phyloP scores from a whole-genome alignment of 2,888 invertebrate genomes.

The Idaea aversata region DNA sequence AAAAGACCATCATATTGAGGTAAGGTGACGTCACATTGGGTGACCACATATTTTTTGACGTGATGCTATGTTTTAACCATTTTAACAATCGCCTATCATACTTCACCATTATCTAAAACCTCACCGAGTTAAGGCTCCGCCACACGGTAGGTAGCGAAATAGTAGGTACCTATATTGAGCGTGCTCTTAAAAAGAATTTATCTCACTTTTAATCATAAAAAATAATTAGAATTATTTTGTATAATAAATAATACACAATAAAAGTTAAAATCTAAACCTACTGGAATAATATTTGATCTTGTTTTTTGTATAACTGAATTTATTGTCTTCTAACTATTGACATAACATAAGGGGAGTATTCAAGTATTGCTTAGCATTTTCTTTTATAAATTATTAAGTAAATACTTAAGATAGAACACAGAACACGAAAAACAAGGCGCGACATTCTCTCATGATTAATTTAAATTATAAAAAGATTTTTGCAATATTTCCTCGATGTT shows the following conservation, averaged over 20 bases:
- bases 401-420: constrained; percentile 37
- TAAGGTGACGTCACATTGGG: no score
- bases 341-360: neutral
- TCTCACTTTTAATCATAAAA: neutral
- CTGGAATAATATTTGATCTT: neutral
- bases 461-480: neutral
- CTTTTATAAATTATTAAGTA: constrained; percentile 40
- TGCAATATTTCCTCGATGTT: neutral
- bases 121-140: neutral
- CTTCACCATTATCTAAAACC: no score
- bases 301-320: neutral
- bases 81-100: no score
- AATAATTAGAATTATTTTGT: neutral
- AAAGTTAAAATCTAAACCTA: neutral
- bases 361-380: constrained; percentile 65
- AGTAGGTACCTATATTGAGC: no score
- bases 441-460: constrained; percentile 43
- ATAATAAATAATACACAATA: neutral
- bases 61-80: no score
- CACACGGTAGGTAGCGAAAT: neutral
- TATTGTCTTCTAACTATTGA: neutral
- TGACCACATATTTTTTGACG: no score
- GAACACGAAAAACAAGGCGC: constrained; percentile 44
- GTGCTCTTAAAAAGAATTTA: neutral
- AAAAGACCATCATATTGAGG: no score